Evolutionary conservation across 2,113 vertebrate genomes (phyloP), one percentile per base, ranked within the genome.

Genomic region (Baryphthengus martii): DNA sequence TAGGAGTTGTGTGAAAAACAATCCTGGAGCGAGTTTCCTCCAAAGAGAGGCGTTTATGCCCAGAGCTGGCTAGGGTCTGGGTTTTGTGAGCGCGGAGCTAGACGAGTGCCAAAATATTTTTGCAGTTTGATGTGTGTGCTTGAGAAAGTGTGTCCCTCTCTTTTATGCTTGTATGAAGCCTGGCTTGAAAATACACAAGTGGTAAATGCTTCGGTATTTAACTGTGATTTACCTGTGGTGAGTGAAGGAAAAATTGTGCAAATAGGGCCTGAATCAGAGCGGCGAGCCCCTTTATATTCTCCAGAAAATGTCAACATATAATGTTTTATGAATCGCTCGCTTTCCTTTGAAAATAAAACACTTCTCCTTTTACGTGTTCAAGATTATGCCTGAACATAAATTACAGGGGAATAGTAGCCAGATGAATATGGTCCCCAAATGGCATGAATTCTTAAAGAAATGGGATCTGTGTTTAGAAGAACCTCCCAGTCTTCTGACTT

Each of bases 191-290:
- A 85, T 87, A 88, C 88, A 17, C 75, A 68, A 73, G 94, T 98
- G 97, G 98, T 96, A 96, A 97, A 98, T 97, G 96, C 95, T 90
- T 93, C 97, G 95, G 40, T 97, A 96, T 97, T 97, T 97, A 98
- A 95, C 96, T 35, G 10, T 96, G 97, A 98, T 97, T 98, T 97
- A 98, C 97, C 97, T 96, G 94, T 73, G 82, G 88, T 66, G 85
- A 83, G 94, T 91, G 95, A 91, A 96, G 94, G 91, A 53, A 96
- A 92, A 98, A 95, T 96, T 97, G 98, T 97, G 97, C 96, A 97
- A 96, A 97, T 95, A 52, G 88, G 74, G 45, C 45, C 93, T 77
- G 96, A 97, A 97, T 98, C 95, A 94, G 88, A 39, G 42, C 90
- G 95, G 87, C 53, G 70, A 97, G 93, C 74, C 95, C 88, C 96